A percentile compares a stretch with the other conserved stretches of the same genome.
These are phyloP conservation scores for Petrosia ficiformis DNA, from an alignment of 37 sponge, comb jelly and placozoan genomes.

Conservation along the genomic window DNA sequence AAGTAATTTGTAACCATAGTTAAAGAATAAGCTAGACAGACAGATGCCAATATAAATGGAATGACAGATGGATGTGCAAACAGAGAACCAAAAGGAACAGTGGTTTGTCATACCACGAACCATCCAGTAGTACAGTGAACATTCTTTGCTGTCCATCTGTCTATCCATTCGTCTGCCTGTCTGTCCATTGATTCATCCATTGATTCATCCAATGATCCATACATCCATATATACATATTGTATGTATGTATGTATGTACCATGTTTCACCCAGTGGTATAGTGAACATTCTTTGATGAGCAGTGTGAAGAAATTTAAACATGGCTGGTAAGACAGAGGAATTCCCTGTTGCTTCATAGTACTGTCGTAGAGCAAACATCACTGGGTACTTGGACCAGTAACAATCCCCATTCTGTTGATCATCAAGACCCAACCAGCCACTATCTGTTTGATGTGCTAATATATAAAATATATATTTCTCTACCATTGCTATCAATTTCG, in stretches of 20 bases:
- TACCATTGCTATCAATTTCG: slow-evolving; percentile 10
- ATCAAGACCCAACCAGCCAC: slow-evolving; percentile 73
- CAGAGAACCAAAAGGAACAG: too few species aligned
- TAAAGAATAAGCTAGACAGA: too few species aligned
- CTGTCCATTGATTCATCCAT: too few species aligned
- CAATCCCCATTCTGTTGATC: slow-evolving; percentile 51
- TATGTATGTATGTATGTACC: slow-evolving; percentile 9
- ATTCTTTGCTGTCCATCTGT: too few species aligned
- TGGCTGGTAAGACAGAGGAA: slow-evolving; percentile 50
- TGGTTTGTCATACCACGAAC: too few species aligned
- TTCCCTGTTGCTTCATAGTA: slow-evolving; percentile 65
- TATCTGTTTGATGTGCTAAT: slow-evolving; percentile 46
- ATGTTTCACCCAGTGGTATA: slow-evolving; percentile 27
- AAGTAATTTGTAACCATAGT: too few species aligned
- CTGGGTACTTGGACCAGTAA: slow-evolving; percentile 76
- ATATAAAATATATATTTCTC: slow-evolving; percentile 55
- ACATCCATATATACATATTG: too few species aligned
- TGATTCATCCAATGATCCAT: too few species aligned
- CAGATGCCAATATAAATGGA: too few species aligned
- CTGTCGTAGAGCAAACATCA: slow-evolving; percentile 45
- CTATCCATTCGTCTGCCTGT: too few species aligned
- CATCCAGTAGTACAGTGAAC: too few species aligned
- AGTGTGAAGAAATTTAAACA: slow-evolving; percentile 52
- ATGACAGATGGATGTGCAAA: too few species aligned
- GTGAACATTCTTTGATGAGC: slow-evolving; percentile 54